These are phyloP conservation scores for Tauraco hartlaubi DNA, from an alignment of 2,797 vertebrate genomes.

Conservation along the genomic window DNA sequence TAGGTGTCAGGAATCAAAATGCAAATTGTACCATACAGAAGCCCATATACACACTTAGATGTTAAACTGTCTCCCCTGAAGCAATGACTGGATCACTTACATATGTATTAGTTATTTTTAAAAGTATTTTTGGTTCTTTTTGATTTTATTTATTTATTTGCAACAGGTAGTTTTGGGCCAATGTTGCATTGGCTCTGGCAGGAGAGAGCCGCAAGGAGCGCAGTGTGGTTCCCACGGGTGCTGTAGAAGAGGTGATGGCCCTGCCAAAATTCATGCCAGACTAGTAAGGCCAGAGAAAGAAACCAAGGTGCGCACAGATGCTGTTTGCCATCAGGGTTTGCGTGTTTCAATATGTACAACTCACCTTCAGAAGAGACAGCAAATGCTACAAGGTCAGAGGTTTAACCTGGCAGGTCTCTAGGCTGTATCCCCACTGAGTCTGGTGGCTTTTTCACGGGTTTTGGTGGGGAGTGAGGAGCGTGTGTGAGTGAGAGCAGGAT, in stretches of 20 bases:
- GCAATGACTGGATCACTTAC: background rate
- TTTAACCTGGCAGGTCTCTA: background rate
- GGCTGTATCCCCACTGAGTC: background rate
- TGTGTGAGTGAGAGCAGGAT: background rate
- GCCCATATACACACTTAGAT: background rate
- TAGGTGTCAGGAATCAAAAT: background rate
- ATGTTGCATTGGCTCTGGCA: fast-evolving
- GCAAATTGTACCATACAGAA: background rate
- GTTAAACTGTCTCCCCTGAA: background rate
- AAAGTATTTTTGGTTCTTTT: background rate
- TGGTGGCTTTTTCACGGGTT: background rate
- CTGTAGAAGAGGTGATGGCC: background rate
- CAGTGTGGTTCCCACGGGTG: fast-evolving
- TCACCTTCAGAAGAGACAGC: background rate
- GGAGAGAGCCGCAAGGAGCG: fast-evolving
- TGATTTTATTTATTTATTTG: background rate
- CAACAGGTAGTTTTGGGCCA: background rate
- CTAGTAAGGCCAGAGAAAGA: background rate
- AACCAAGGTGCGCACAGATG: fast-evolving
- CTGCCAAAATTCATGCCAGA: background rate
- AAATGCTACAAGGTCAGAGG: background rate
- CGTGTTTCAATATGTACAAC: background rate
- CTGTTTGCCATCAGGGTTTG: background rate
- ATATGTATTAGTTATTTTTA: background rate
- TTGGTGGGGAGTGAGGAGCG: background rate